Evolutionary conservation across 1,140 invertebrate species (phyloP).

Genomic region (Ylistrum balloti): DNA sequence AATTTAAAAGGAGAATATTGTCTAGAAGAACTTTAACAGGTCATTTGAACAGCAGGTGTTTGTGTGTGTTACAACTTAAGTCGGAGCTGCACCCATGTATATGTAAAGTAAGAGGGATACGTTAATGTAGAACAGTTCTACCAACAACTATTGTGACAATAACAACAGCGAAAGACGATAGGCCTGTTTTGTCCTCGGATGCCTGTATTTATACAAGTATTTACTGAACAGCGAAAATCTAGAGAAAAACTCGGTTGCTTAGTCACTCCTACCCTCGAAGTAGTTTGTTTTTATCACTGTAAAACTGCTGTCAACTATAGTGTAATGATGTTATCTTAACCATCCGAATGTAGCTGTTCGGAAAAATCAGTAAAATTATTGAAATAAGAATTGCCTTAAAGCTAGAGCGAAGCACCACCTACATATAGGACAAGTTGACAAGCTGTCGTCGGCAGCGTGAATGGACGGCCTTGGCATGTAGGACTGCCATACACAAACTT

Average conservation of each 20-base stretch:
- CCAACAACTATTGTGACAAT: not conserved
- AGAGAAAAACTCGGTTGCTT: not conserved
- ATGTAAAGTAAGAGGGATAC: slow-evolving; percentile 39
- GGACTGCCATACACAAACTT: slow-evolving; percentile 6
- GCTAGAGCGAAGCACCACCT: not conserved
- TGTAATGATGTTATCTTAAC: not conserved
- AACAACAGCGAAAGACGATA: slow-evolving; percentile 19
- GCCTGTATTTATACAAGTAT: slow-evolving; percentile 21
- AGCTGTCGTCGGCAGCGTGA: slow-evolving; percentile 14
- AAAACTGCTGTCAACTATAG: not conserved
- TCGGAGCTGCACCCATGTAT: not conserved
- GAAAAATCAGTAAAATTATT: not conserved
- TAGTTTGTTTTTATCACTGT: not conserved
- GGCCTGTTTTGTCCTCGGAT: not conserved
- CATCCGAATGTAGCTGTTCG: not conserved
- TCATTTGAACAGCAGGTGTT: slow-evolving; percentile 33
- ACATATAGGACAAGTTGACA: slow-evolving; percentile 7
- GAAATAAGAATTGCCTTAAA: slow-evolving; percentile 21
- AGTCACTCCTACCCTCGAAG: not conserved
- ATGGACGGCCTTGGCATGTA: slow-evolving; percentile 37
- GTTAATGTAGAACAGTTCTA: not conserved
- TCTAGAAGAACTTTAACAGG: not conserved
- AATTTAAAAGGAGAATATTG: not conserved
- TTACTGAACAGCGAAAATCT: not conserved
- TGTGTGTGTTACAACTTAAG: slow-evolving; percentile 10